Conservation (phyloP, 35 echinoderm and acorn worm species). For the Ptychodera flava region DNA sequence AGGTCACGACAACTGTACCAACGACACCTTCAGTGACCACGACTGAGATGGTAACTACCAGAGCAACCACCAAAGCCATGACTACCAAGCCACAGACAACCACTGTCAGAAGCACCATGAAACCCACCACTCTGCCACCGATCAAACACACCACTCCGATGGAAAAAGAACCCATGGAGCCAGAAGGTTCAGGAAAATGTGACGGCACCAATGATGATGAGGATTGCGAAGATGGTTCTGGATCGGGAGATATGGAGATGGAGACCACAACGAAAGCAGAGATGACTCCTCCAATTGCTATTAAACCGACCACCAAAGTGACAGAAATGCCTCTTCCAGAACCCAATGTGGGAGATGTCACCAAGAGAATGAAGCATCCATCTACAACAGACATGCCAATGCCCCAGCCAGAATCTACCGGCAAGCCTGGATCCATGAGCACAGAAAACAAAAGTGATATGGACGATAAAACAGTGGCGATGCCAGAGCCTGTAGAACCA, state of each 20-base stretch:
- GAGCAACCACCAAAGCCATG: background rate
- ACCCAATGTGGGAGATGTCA: background rate
- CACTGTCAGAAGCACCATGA: background rate
- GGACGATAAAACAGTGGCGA: background rate
- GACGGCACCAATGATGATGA: slow-evolving; percentile 10
- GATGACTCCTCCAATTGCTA: background rate
- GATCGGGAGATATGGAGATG: background rate
- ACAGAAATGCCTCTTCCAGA: background rate
- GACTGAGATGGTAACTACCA: background rate
- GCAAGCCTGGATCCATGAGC: background rate
- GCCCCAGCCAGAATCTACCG: background rate
- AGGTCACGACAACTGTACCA: background rate
- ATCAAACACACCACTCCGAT: background rate
- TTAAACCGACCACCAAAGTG: background rate
- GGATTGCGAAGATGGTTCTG: background rate
- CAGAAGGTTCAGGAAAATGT: background rate
- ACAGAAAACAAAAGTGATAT: no score
- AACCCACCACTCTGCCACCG: background rate
- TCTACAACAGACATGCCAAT: background rate
- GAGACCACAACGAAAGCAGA: background rate
- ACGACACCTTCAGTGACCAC: background rate
- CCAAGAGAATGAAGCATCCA: background rate
- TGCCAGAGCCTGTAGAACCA: slow-evolving; percentile 13
- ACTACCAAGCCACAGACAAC: no score
- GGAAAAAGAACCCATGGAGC: background rate